Base-by-base conservation (phyloP, 2,797 vertebrate genomes). In the Lutjanus campechanus region DNA sequence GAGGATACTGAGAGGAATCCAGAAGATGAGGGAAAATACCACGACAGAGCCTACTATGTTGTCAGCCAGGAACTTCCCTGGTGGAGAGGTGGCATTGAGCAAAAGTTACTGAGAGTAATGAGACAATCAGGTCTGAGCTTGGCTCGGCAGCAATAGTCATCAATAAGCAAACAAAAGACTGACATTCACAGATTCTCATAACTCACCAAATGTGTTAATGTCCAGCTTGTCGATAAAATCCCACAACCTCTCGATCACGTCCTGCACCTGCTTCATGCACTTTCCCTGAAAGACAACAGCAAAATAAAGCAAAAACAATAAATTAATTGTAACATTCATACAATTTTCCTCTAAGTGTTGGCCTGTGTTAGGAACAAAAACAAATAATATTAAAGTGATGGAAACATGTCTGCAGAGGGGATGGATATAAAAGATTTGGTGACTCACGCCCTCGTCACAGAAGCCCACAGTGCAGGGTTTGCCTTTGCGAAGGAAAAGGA, bases 1-100 rank as follows among this genome's bases (percentile, higher is more conserved):
- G 64, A 99, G 96, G 89, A 99, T 97, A 91, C 98, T 99, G 86
- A 99, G 95, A 68, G 98, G 98, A 90, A 99, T 98, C 98, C 98
- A 99, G 84, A 99, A 98, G 44, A 99, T 40, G 29, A 99, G 93
- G 51, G 98, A 99, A 94, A 99, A 99, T 67, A 99, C 98, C 59
- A 99, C 95, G 22, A 99, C 98, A 0, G 98, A 99, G n/a, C 98
- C 98, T 47, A 99, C 98, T 4, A 99, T 99, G 91, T 99, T 99
- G 85, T 99, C 98, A 0, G 98, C 98, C 67, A 99, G 92, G 89
- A 99, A 99, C 92, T 99, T 99, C 43, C 98, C 98, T 99, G 92
- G 63, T 62, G 67, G 15, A 66, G 22, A 51, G 13, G 47, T 16
- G 8, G 56, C 10, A 15, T 20, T 20, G 36, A 22, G 11, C 50